Percentiles rank a stretch among this genome's conserved stretches.
These are phyloP conservation scores for Regulus satrapa DNA, from an alignment of 2,113 vertebrate genomes.

Conservation along the genomic window DNA sequence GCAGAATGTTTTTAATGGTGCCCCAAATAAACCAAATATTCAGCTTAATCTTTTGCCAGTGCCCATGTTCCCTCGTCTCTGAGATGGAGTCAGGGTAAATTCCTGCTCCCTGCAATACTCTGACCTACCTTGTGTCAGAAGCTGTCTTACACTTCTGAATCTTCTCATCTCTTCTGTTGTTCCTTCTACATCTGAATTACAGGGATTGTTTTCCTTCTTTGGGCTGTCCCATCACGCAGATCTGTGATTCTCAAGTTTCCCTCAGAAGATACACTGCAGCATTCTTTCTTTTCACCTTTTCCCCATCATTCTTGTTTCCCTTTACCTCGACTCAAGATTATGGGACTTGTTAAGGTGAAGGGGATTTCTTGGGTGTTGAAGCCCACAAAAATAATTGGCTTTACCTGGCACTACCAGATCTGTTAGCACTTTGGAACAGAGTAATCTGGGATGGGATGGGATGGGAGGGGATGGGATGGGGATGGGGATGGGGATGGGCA, in stretches of 20 bases:
- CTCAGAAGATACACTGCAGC: neutral
- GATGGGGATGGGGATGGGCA: too few species aligned
- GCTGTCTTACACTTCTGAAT: neutral
- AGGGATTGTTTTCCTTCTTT: neutral
- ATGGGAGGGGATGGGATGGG: too few species aligned
- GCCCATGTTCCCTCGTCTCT: neutral
- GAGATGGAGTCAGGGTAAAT: neutral
- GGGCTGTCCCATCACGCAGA: neutral
- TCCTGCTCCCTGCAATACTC: neutral
- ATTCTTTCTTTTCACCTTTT: neutral
- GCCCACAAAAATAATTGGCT: neutral
- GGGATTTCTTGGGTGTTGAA: neutral
- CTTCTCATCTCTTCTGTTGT: neutral
- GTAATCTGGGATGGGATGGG: neutral
- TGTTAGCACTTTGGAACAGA: neutral
- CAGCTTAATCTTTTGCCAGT: neutral
- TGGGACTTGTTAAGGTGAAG: neutral
- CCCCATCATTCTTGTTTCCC: neutral
- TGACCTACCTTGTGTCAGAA: neutral
- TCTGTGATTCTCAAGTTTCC: neutral
- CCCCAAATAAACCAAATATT: neutral
- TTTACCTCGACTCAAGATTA: neutral
- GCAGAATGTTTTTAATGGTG: neutral
- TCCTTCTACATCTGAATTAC: neutral
- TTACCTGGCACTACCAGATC: neutral